Evolutionary conservation across 2,797 vertebrate species (phyloP).

Genomic region (Amazona ochrocephala): DNA sequence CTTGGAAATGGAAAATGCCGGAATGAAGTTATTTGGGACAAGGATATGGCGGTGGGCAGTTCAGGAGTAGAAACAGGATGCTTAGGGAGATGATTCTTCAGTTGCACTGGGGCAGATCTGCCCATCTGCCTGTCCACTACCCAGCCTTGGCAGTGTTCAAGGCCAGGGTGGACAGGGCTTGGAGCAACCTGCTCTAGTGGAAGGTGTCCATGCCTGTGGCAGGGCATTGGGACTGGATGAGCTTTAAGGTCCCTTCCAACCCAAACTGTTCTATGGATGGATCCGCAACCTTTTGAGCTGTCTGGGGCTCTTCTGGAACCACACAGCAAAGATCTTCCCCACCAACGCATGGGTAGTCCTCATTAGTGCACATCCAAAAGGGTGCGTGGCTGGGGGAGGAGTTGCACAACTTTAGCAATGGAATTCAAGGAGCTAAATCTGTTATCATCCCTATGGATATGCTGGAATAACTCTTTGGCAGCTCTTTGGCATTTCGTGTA

Average conservation of each 20-base stretch:
- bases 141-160: neutral
- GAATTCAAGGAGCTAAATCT: neutral
- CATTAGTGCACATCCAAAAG: rapidly evolving
- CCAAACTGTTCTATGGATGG: neutral
- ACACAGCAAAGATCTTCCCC: rapidly evolving
- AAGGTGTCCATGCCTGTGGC: neutral
- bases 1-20: neutral
- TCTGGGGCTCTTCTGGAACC: rapidly evolving
- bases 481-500: neutral
- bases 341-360: rapidly evolving
- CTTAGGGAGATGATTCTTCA: neutral
- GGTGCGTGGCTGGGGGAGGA: neutral
- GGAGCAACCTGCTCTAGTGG: neutral
- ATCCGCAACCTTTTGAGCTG: rapidly evolving
- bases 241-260: neutral
- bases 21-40: neutral
- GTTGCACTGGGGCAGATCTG: neutral
- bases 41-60: neutral
- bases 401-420: neutral
- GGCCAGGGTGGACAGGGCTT: neutral
- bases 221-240: neutral
- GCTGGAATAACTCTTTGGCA: neutral
- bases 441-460: neutral
- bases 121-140: neutral
- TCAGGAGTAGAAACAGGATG: rapidly evolving